phyloP scores from a whole-genome alignment of 2,113 vertebrate genomes.

The Empidonax alnorum region DNA sequence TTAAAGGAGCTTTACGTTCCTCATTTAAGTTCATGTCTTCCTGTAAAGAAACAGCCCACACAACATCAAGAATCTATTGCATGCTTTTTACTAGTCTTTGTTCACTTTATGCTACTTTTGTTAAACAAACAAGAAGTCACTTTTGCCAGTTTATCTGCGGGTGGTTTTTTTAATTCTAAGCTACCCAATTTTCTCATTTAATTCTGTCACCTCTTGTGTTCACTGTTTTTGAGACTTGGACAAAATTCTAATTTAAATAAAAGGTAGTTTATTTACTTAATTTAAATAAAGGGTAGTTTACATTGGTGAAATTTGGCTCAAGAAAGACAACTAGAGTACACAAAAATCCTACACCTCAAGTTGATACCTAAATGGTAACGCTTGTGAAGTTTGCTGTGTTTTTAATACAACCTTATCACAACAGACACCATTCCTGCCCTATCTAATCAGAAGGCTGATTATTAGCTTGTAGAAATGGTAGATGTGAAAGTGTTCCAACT shows the following conservation, averaged over 20 bases:
- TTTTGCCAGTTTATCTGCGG: accelerated
- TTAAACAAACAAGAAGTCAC: background rate
- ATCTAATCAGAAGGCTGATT: background rate
- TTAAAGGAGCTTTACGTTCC: conserved; percentile 92
- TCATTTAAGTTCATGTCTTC: conserved; percentile 99
- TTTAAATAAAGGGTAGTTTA: background rate
- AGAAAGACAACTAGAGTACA: background rate
- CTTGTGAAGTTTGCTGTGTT: background rate
- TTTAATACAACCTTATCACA: background rate
- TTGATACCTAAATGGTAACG: background rate
- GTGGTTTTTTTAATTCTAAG: background rate
- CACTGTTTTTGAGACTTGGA: background rate
- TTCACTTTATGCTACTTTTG: background rate
- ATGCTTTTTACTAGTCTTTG: background rate
- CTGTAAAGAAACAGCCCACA: conserved; percentile 69
- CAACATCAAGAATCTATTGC: background rate
- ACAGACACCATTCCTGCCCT: background rate
- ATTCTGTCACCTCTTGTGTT: background rate
- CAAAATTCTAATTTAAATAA: background rate
- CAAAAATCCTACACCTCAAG: background rate
- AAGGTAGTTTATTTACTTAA: no score
- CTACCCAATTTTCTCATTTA: background rate
- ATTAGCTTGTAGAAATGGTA: background rate
- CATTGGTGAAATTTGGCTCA: background rate
- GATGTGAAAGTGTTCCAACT: background rate